These are phyloP conservation scores for Arothron firmamentum DNA, from an alignment of 2,113 vertebrate species.

Conservation along the genomic window DNA sequence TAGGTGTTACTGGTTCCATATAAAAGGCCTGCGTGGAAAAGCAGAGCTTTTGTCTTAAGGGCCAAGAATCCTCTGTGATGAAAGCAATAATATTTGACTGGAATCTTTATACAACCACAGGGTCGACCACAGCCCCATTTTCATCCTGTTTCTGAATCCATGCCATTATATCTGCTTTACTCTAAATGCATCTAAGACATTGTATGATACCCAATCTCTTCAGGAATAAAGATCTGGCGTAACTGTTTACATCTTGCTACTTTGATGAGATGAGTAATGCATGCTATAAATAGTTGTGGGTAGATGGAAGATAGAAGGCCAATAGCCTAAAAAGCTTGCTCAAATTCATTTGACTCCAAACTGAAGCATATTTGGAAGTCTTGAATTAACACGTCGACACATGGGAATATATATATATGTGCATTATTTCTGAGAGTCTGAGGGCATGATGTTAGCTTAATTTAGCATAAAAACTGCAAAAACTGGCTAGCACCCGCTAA, in stretches of 20 bases:
- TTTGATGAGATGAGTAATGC: conserved; percentile 43
- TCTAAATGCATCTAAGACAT: conserved; percentile 63
- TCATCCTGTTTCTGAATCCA: conserved; percentile 59
- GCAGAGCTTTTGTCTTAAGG: conserved; percentile 59
- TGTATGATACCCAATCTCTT: conserved; percentile 70
- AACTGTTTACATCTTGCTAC: conserved; percentile 52
- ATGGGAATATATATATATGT: not conserved
- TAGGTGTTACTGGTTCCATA: conserved; percentile 65
- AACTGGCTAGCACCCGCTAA: not conserved
- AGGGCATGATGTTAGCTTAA: not conserved
- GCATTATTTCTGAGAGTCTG: too few species aligned
- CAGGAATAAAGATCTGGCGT: conserved; percentile 73
- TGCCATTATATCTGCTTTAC: conserved; percentile 63
- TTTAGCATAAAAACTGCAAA: not conserved
- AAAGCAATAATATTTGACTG: conserved; percentile 73
- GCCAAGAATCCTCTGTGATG: conserved; percentile 57
- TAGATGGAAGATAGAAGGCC: not conserved
- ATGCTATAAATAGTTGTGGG: not conserved
- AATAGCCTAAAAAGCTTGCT: not conserved
- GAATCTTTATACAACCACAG: conserved; percentile 66
- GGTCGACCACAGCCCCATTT: conserved; percentile 54
- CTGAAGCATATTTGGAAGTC: not conserved
- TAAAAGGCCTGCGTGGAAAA: conserved; percentile 44
- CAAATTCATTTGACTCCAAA: not conserved
- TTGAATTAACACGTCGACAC: not conserved